A percentile compares a stretch with the other conserved stretches of the same genome.
These are phyloP conservation scores for Paradoxurus hermaphroditus DNA, from an alignment of 2,113 vertebrate species.

Conservation along the genomic window DNA sequence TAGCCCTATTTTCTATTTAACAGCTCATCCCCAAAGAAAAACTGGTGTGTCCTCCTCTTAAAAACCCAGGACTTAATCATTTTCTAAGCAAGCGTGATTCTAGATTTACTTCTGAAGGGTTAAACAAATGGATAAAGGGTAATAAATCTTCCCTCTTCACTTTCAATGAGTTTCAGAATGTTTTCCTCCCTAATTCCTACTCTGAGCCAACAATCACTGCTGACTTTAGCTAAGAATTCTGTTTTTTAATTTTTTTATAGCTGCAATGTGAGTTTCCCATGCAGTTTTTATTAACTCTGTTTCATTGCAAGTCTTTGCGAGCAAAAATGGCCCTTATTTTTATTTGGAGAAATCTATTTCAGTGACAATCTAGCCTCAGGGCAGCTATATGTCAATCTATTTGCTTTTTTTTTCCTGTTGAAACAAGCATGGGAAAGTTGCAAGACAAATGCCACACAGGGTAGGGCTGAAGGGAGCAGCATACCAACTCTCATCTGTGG, in stretches of 20 bases:
- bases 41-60: background rate
- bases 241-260: slow-evolving; percentile 78
- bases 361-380: slow-evolving; percentile 83
- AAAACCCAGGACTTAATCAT: background rate
- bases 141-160: slow-evolving; percentile 73
- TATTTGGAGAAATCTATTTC: slow-evolving; percentile 88
- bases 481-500: slow-evolving; percentile 42
- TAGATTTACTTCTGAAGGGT: slow-evolving; percentile 62
- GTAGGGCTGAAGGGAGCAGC: slow-evolving; percentile 57
- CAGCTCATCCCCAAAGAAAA: background rate
- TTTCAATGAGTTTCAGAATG: slow-evolving; percentile 64
- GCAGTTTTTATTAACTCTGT: slow-evolving; percentile 83
- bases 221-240: slow-evolving; percentile 76
- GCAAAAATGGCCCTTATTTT: slow-evolving; percentile 82
- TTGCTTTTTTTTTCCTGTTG: slow-evolving; percentile 77
- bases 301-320: slow-evolving; percentile 79
- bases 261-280: slow-evolving; percentile 81
- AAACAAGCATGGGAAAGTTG: slow-evolving; percentile 83
- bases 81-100: slow-evolving; percentile 38
- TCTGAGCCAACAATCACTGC: slow-evolving; percentile 71
- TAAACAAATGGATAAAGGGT: slow-evolving; percentile 60
- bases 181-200: slow-evolving; percentile 71
- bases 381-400: slow-evolving; percentile 82
- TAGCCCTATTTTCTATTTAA: slow-evolving; percentile 27
- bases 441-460: slow-evolving; percentile 75